Conservation (phyloP, 2,797 vertebrate species). For the Enoplosus armatus region DNA sequence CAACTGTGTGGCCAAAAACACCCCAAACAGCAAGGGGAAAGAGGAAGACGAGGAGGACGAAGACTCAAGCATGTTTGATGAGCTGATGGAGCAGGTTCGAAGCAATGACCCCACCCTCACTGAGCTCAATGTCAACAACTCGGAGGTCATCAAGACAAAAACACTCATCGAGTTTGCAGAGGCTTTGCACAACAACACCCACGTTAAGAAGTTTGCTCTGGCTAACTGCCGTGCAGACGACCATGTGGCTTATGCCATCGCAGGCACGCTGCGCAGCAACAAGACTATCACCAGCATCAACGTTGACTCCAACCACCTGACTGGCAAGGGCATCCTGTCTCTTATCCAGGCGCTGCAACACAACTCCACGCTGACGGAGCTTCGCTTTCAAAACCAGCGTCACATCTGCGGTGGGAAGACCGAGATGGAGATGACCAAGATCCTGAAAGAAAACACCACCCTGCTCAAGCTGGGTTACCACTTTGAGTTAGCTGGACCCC, state of each 20-base stretch:
- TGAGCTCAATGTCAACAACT: constrained; percentile 97
- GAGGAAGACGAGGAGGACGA: constrained; percentile 86
- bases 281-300: constrained; percentile 94
- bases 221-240: constrained; percentile 97
- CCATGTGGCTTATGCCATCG: constrained; percentile 95
- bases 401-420: constrained; percentile 98
- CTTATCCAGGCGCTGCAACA: constrained; percentile 93
- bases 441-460: constrained; percentile 95
- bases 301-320: constrained; percentile 97
- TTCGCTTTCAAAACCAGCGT: constrained; percentile 98
- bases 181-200: constrained; percentile 91
- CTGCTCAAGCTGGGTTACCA: constrained; percentile 97
- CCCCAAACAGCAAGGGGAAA: constrained; percentile 70
- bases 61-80: constrained; percentile 94
- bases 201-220: constrained; percentile 91
- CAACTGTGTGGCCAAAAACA: constrained; percentile 77
- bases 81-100: constrained; percentile 91
- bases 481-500: constrained; percentile 95
- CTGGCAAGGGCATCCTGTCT: constrained; percentile 94
- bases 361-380: constrained; percentile 93
- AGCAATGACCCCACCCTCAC: constrained; percentile 88
- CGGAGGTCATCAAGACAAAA: constrained; percentile 94
- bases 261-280: constrained; percentile 92
- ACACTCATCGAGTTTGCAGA: constrained; percentile 94
- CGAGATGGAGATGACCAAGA: constrained; percentile 97